Percentiles rank a stretch among this genome's conserved stretches.
Conservation (phyloP, 2,888 invertebrate species). For the Stenotaenia linearis region DNA sequence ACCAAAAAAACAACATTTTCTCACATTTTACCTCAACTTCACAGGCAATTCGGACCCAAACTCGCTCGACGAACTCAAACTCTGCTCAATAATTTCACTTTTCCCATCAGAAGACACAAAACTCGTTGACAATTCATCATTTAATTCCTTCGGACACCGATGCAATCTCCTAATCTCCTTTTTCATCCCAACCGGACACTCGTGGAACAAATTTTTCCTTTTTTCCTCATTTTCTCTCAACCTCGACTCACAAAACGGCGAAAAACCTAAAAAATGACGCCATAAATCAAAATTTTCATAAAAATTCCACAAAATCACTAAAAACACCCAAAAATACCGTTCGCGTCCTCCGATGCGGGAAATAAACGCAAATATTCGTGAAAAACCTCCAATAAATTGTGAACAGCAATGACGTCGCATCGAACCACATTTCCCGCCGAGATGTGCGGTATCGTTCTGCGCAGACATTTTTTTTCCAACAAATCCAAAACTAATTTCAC, state of each 20-base stretch:
- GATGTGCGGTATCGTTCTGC: not conserved
- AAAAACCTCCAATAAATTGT: not conserved
- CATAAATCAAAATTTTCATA: not conserved
- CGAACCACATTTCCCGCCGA: not conserved
- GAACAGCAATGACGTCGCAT: not conserved
- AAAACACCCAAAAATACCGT: too few relatives aligned
- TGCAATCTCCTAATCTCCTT: too few relatives aligned
- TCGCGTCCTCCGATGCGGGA: not conserved
- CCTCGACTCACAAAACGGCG: too few relatives aligned
- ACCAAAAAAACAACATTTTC: not conserved
- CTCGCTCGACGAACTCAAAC: not conserved
- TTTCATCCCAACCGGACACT: too few relatives aligned
- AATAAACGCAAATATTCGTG: not conserved
- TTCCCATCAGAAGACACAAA: not conserved
- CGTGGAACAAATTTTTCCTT: too few relatives aligned
- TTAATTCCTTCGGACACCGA: not conserved
- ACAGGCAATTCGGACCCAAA: not conserved
- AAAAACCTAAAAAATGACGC: too few relatives aligned
- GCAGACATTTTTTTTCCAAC: not conserved
- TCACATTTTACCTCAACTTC: not conserved
- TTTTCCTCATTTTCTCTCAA: too few relatives aligned
- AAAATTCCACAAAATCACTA: not conserved
- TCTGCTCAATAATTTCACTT: not conserved
- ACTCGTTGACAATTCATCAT: not conserved
- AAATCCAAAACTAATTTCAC: not conserved